Base-by-base conservation (phyloP, 2,888 invertebrate species). In the Lepidonotus clava region DNA sequence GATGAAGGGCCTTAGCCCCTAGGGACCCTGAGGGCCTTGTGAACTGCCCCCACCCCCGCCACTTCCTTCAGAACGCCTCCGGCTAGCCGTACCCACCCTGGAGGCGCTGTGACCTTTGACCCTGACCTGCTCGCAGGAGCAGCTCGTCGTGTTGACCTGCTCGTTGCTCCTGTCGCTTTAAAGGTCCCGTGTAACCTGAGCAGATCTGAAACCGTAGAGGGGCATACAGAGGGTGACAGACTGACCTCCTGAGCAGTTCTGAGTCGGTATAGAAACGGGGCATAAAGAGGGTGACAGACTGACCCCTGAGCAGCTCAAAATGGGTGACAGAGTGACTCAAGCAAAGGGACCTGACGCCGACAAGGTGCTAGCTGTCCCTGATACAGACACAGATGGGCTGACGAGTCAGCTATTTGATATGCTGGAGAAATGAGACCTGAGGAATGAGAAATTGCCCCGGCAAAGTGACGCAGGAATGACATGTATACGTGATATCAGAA, bases 151-250 rank as follows among this genome's bases (percentile, higher is more conserved):
- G 38, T 14, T 71, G 71, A 71, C 71, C 71, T 34, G 1, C 14
- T 34, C n/a, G 5, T 38, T 71, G 4, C 38, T 38, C 36, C 71
- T 71, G 71, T 38, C 36, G 5, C 71, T 66, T n/a, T n/a, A n/a
- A n/a, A n/a, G 66, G 28, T 36, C 36, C 36, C 36, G 71, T 71
- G 71, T 71, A 71, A 71, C 71, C 71, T 71, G 71, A 71, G 71
- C 36, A 18, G 34, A 14, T 24, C 36, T 71, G 71, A 28, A 38
- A 34, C 36, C 46, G 46, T 18, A 11, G 71, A 11, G 18, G 71
- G 66, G 1, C 38, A n/a, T 36, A 38, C 18, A 36, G 34, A 18
- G 71, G 38, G 71, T 14, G 71, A 38, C 4, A 71, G 38, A 38
- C 36, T 6, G 71, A n/a, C n/a, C n/a, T n/a, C n/a, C n/a, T n/a